Evolutionary conservation across 2,113 vertebrate genomes (phyloP).

Genomic region (Zosterops hypoxanthus): DNA sequence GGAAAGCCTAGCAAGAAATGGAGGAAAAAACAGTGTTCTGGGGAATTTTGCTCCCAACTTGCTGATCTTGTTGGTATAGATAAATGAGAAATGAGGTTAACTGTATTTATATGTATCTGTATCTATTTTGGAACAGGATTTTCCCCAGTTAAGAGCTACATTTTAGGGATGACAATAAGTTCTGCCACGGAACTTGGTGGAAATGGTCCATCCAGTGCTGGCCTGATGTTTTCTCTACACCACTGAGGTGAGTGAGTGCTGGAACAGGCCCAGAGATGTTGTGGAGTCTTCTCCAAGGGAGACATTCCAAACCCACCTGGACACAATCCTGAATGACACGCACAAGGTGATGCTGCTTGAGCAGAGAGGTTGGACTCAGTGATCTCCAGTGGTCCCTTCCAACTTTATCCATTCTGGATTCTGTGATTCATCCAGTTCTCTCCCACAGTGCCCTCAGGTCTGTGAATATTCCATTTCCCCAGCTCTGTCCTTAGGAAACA

Average conservation of each 20-base stretch:
- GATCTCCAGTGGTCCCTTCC: background rate
- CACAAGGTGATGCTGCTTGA: fast-evolving
- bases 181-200: background rate
- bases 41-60: background rate
- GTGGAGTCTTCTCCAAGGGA: background rate
- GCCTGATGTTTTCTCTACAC: background rate
- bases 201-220: background rate
- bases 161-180: background rate
- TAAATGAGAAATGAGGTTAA: background rate
- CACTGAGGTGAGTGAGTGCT: background rate
- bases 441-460: background rate
- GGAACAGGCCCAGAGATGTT: background rate
- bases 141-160: background rate
- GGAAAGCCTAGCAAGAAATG: background rate
- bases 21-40: background rate
- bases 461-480: background rate
- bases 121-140: background rate
- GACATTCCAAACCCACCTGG: background rate
- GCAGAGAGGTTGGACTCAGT: background rate
- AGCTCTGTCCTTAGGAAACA: background rate
- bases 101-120: background rate
- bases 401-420: background rate
- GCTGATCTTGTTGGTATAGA: background rate
- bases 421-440: background rate
- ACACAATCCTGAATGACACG: background rate